Evolutionary conservation across 1,140 invertebrate genomes (phyloP).

Genomic region (Globodera rostochiensis): DNA sequence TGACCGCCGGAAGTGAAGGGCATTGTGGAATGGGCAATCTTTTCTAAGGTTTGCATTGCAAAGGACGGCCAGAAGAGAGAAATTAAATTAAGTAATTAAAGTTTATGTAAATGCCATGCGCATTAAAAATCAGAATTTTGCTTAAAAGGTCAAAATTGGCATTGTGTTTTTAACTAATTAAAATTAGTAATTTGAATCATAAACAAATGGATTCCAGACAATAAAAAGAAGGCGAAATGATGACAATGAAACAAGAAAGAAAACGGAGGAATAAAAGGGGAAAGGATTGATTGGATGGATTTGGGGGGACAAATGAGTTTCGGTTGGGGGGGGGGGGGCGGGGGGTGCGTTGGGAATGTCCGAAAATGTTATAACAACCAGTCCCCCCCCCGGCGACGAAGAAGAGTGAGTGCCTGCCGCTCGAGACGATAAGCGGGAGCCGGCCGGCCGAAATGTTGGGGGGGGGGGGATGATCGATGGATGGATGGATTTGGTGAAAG

Average conservation of each 20-base stretch:
- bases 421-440: not conserved
- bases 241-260: too few relatives aligned
- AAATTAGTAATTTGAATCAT: too few relatives aligned
- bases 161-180: not conserved
- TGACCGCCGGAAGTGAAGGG: slow-evolving; percentile 65
- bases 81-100: too few relatives aligned
- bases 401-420: too few relatives aligned
- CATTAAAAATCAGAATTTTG: too few relatives aligned
- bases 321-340: not conserved
- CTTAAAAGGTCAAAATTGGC: too few relatives aligned
- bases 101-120: too few relatives aligned
- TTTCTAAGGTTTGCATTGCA: slow-evolving; percentile 26
- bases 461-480: not conserved
- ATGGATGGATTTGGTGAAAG: not conserved
- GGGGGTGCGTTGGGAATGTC: not conserved
- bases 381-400: not conserved
- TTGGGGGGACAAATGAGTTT: not conserved
- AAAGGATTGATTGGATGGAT: too few relatives aligned
- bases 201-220: too few relatives aligned
- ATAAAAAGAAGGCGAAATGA: too few relatives aligned
- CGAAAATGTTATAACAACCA: slow-evolving; percentile 1
- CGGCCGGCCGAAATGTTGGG: not conserved
- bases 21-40: slow-evolving; percentile 54
- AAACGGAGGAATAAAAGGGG: too few relatives aligned
- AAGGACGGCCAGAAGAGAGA: not conserved